phyloP scores from a whole-genome alignment of 2,797 vertebrate genomes.

The Pteronotus mesoamericanus region DNA sequence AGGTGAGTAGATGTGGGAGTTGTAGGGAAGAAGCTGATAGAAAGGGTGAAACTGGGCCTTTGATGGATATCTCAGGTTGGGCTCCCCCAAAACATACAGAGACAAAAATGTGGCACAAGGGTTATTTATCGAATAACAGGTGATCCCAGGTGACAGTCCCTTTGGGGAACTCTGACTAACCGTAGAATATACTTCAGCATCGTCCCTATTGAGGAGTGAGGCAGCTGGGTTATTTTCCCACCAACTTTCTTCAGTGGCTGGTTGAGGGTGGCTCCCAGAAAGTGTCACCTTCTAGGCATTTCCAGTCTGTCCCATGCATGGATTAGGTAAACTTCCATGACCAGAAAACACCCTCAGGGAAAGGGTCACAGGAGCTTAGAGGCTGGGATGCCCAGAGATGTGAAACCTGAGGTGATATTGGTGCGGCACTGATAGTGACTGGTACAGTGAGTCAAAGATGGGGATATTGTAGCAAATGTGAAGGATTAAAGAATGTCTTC shows the following conservation, averaged over 20 bases:
- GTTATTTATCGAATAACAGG: neutral
- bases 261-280: neutral
- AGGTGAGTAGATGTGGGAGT: neutral
- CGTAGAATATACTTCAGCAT: neutral
- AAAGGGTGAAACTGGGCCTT: neutral
- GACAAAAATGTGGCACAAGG: neutral
- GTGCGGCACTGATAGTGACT: too few relatives aligned
- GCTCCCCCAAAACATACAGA: neutral
- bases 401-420: neutral
- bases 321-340: rapidly evolving
- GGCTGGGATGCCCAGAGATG: neutral
- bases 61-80: too few relatives aligned
- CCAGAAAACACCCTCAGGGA: neutral
- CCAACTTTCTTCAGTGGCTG: neutral
- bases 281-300: neutral
- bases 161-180: neutral
- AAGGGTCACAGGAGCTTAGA: neutral
- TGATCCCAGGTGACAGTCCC: neutral
- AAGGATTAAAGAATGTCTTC: neutral
- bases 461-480: neutral
- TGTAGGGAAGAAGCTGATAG: neutral
- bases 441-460: neutral
- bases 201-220: neutral
- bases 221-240: neutral
- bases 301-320: neutral